These are phyloP conservation scores for Holcopasites calliopsidis DNA, from an alignment of 1,140 invertebrate genomes.

Conservation along the genomic window DNA sequence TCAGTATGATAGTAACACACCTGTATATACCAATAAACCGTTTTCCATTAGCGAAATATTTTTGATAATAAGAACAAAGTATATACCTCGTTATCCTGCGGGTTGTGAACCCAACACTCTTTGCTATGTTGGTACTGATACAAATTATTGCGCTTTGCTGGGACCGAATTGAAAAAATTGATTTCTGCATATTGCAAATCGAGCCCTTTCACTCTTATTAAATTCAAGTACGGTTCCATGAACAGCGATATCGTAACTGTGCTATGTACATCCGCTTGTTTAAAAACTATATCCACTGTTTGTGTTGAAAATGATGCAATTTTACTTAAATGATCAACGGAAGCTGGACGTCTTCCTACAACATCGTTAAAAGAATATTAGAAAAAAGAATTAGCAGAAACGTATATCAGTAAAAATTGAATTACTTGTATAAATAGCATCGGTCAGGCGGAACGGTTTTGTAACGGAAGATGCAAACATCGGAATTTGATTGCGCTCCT, in stretches of 20 bases:
- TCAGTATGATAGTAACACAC: background rate
- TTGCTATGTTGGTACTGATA: conserved; percentile 55
- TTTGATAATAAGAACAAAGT: background rate
- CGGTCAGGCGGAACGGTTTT: conserved; percentile 68
- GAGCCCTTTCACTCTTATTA: conserved; percentile 52
- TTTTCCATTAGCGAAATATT: background rate
- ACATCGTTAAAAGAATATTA: conserved; percentile 5
- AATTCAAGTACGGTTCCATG: conserved; percentile 66
- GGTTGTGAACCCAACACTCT: conserved; percentile 68
- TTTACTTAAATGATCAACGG: conserved; percentile 52
- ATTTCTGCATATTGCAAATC: conserved; percentile 52
- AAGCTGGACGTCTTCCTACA: conserved; percentile 47
- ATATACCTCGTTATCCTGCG: conserved; percentile 64
- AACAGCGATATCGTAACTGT: conserved; percentile 53
- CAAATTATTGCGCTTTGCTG: conserved; percentile 63
- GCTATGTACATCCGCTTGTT: conserved; percentile 53
- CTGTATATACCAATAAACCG: background rate
- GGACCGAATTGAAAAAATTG: conserved; percentile 63
- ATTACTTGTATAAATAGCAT: conserved; percentile 64
- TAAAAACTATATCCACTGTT: conserved; percentile 60
- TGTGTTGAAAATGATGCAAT: conserved; percentile 57
- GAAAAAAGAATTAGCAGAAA: background rate
- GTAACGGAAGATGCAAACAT: conserved; percentile 70
- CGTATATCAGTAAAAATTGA: conserved; percentile 7
- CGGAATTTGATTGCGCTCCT: conserved; percentile 71